These are phyloP conservation scores for Agrilus mali DNA, from an alignment of 2,888 invertebrate species.

Conservation along the genomic window DNA sequence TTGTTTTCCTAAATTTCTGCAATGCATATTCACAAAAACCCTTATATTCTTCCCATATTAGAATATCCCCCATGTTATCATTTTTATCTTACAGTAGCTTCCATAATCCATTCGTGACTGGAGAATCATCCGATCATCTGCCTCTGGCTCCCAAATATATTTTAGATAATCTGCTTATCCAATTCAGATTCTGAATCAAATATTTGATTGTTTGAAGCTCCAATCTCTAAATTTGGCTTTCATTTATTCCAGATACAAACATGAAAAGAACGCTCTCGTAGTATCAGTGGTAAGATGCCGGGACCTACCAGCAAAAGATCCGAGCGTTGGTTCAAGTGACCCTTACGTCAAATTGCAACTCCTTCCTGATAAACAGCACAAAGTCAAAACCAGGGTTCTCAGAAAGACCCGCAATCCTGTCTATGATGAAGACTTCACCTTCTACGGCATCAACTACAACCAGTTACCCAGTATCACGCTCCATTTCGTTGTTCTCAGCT, in stretches of 20 bases:
- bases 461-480: constrained; percentile 82
- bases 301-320: constrained; percentile 76
- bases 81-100: no score
- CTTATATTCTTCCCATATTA: no score
- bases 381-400: constrained; percentile 91
- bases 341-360: constrained; percentile 97
- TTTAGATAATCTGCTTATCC: no score
- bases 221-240: neutral
- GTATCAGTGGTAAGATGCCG: constrained; percentile 87
- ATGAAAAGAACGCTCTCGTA: constrained; percentile 79
- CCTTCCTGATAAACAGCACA: constrained; percentile 94
- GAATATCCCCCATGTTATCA: no score
- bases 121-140: no score
- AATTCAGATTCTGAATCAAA: no score
- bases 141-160: no score
- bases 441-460: constrained; percentile 83
- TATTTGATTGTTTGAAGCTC: neutral
- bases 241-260: constrained; percentile 60
- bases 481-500: constrained; percentile 88
- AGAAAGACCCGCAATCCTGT: constrained; percentile 92
- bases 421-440: constrained; percentile 98
- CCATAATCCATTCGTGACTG: no score
- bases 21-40: no score
- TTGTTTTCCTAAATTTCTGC: no score
- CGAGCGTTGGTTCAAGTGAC: constrained; percentile 71